phyloP scores from a whole-genome alignment of 2,888 invertebrate species.

The Chrysolina oricalcia region DNA sequence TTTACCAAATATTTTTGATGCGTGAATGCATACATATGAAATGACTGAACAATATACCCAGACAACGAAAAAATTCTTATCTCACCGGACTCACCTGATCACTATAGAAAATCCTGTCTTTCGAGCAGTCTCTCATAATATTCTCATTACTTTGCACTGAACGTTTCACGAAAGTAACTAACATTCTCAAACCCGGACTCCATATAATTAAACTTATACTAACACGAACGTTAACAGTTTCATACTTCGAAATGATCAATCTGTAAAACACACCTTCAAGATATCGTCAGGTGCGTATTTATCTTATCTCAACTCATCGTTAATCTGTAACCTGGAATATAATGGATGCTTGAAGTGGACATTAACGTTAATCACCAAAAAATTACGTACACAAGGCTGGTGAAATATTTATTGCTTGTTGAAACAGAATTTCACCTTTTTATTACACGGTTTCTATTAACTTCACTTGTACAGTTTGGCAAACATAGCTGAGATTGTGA shows the following conservation, averaged over 20 bases:
- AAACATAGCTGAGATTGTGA: too few relatives aligned
- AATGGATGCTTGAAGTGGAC: background rate
- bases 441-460: too few relatives aligned
- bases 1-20: too few relatives aligned
- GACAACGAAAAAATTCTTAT: too few relatives aligned
- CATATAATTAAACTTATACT: background rate
- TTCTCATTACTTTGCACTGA: background rate
- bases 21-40: too few relatives aligned
- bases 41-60: too few relatives aligned
- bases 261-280: background rate
- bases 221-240: background rate
- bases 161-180: background rate
- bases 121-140: background rate
- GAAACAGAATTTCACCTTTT: too few relatives aligned
- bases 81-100: background rate
- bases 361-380: conserved; percentile 1
- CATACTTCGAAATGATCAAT: conserved; percentile 6
- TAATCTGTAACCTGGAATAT: background rate
- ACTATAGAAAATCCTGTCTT: background rate
- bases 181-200: background rate
- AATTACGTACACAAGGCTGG: background rate
- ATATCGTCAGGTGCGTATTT: conserved; percentile 15
- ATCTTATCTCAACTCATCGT: conserved; percentile 15
- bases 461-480: too few relatives aligned
- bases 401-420: too few relatives aligned